phyloP scores from a whole-genome alignment of 2,797 vertebrate species.

The Phalanger gymnotis region DNA sequence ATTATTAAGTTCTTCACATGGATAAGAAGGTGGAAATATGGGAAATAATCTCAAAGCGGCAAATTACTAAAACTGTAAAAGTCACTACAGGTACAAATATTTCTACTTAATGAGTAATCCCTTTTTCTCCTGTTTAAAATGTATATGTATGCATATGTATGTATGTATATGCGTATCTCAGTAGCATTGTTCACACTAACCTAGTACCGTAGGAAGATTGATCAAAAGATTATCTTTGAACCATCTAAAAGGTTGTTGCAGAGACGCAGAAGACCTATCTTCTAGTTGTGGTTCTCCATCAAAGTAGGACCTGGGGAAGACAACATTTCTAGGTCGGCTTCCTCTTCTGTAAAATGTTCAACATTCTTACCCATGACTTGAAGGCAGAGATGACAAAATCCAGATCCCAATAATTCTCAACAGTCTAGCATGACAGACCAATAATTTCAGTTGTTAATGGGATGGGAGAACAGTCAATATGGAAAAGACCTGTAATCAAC shows the following conservation, averaged over 20 bases:
- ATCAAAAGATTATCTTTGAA: background rate
- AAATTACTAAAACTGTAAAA: background rate
- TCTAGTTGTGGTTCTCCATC: background rate
- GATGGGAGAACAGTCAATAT: background rate
- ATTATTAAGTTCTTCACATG: constrained; percentile 14
- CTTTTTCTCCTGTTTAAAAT: background rate
- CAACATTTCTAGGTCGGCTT: background rate
- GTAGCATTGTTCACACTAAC: background rate
- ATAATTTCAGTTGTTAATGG: background rate
- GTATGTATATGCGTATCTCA: too few species aligned
- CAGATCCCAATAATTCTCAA: background rate
- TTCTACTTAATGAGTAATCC: background rate
- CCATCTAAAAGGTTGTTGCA: background rate
- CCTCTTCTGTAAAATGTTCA: background rate
- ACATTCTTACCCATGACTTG: background rate
- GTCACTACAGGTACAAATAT: background rate
- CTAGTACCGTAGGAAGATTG: background rate
- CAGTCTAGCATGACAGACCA: background rate
- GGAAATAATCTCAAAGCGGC: background rate
- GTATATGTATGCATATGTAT: background rate
- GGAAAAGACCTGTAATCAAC: background rate
- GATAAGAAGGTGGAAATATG: background rate
- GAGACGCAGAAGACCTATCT: background rate
- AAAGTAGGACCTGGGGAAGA: background rate
- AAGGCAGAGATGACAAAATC: background rate